Percentiles rank a stretch among this genome's conserved stretches.
Conservation (phyloP, 92 coral and sea anemone genomes). For the Plumapathes pennacea region DNA sequence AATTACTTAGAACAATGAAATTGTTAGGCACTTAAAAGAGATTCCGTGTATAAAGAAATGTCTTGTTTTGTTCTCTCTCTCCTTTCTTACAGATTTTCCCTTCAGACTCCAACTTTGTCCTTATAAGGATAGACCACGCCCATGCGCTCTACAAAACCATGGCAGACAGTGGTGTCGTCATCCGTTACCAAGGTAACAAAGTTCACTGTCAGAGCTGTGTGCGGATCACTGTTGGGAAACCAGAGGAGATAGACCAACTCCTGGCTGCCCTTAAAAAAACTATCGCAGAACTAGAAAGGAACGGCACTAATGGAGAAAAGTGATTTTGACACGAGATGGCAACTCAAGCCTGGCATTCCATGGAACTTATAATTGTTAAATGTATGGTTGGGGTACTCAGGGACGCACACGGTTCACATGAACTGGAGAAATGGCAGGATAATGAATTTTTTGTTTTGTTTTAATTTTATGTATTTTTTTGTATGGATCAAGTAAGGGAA, state of each 20-base stretch:
- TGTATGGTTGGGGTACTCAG: too few relatives aligned
- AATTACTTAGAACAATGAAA: background rate
- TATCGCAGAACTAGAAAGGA: too few relatives aligned
- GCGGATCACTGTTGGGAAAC: conserved; percentile 31
- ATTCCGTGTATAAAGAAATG: background rate
- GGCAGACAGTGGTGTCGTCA: conserved; percentile 42
- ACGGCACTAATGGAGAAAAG: too few relatives aligned
- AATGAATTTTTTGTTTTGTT: too few relatives aligned
- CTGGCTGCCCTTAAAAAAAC: conserved; percentile 23
- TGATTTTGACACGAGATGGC: too few relatives aligned
- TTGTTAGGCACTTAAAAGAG: background rate
- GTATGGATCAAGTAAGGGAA: too few relatives aligned
- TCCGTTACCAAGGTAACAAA: conserved; percentile 39
- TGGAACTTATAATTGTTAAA: too few relatives aligned
- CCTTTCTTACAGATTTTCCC: conserved; percentile 30
- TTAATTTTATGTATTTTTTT: too few relatives aligned
- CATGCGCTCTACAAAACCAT: conserved; percentile 34
- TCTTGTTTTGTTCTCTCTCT: background rate
- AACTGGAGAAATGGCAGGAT: too few relatives aligned
- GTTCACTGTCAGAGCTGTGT: conserved; percentile 36
- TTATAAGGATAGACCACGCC: conserved; percentile 42
- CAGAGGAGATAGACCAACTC: conserved; percentile 12
- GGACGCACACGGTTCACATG: too few relatives aligned
- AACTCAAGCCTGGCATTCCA: too few relatives aligned
- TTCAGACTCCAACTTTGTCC: conserved; percentile 31